Base-by-base conservation (phyloP, 2,113 vertebrate genomes). In the Ammodytes dubius region DNA sequence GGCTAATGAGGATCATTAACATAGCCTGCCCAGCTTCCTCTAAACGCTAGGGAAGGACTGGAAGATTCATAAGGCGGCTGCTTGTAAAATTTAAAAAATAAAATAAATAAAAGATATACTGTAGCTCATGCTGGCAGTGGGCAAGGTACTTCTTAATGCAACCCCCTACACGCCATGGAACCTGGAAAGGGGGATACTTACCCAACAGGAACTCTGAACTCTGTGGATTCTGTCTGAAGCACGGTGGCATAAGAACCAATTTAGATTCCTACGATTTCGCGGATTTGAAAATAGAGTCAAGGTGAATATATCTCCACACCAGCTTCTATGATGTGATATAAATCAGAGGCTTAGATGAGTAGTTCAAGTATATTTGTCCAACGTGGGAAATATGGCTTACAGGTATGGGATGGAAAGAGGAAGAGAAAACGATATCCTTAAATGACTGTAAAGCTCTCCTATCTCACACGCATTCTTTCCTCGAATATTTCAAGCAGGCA, bases 1-100 rank as follows among this genome's bases (percentile, higher is more conserved):
- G 52, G 84, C 85, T 94, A 91, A 91, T 91, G 86, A 90, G 87
- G 77, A 90, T 90, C 90, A 91, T 94, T 92, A 92, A 84, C 60
- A 71, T 72, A 63, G 74, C 60, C 83, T 74, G 74, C 72, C 79
- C 58, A 70, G 74, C 57, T 71, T 54, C 27, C 61, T 74, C 71
- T 87, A 81, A 90, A 86, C 19, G 35, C 89, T 72, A 63, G 70
- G 81, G 89, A 27, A 89, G 81, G 77, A 79, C 72, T 53, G 47
- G 82, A 81, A 75, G 81, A 91, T 88, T 89, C 66, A 81, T 71
- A 77, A 88, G 71, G 81, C 70, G 1, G 77, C 56, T 42, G 27
- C 70, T 83, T 82, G 79, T 70, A 56, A 59, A 77, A 63, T 17
- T n/a, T n/a, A n/a, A n/a, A 61, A 40, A 59, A 57, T 27, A 27